Conservation (phyloP, 1,140 invertebrate species). For the Drosophila oshimai region DNA sequence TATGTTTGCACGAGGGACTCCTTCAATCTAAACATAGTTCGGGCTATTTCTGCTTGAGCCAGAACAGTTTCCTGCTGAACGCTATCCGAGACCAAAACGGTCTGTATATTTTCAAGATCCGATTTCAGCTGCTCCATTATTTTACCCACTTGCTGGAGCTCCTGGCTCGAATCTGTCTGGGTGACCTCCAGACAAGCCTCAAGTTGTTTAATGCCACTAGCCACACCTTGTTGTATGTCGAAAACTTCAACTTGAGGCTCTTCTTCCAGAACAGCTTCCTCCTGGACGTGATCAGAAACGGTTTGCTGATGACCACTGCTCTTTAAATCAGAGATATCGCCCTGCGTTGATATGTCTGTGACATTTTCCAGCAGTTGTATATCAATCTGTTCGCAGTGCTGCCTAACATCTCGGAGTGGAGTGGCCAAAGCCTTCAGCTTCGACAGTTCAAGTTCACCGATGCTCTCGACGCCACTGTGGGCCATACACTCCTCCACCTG, state of each 20-base stretch:
- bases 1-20: conserved; percentile 80
- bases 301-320: conserved; percentile 80
- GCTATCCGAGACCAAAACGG: conserved; percentile 31
- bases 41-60: conserved; percentile 62
- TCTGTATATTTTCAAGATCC: conserved; percentile 63
- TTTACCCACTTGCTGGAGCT: conserved; percentile 51
- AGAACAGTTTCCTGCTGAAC: conserved; percentile 57
- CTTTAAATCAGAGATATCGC: conserved; percentile 69
- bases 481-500: conserved; percentile 71
- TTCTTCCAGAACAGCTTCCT: conserved; percentile 6
- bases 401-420: conserved; percentile 58
- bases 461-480: conserved; percentile 48
- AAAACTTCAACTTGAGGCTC: conserved; percentile 36
- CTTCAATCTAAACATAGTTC: conserved; percentile 76
- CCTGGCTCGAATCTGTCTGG: conserved; percentile 27
- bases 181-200: conserved; percentile 61
- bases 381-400: conserved; percentile 67
- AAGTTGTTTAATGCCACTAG: conserved; percentile 71
- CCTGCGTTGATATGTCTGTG: conserved; percentile 65
- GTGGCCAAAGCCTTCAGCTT: conserved; percentile 57
- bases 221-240: conserved; percentile 68
- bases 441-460: conserved; percentile 58
- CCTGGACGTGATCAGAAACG: conserved; percentile 76
- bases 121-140: conserved; percentile 69
- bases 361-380: conserved; percentile 59